Base-by-base conservation (phyloP, 1,140 invertebrate genomes). In the Drosophila erecta region DNA sequence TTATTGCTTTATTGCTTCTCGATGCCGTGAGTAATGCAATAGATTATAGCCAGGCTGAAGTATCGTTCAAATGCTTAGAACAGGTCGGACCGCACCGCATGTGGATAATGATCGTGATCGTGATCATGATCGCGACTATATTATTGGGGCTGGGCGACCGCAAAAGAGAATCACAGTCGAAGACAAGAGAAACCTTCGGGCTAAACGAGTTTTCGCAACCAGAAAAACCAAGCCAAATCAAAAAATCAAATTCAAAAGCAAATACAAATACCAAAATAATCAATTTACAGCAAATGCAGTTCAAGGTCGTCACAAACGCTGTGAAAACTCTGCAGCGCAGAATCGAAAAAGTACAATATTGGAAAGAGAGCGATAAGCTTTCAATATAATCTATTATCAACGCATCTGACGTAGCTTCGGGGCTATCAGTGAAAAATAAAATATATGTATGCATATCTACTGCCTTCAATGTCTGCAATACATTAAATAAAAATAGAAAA, bases 271-370 rank as follows among this genome's bases (percentile, higher is more conserved):
- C 17, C 51, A 74, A 55, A 30, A 4, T 27, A 60, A 60, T 12
- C 17, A 41, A 54, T 33, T 33, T 60, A 76, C 50, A 78, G 53
- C 15, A 57, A 61, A 56, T 50, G 37, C 56, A 47, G 56, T 72
- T 51, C 70, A 72, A 72, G 70, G 66, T 61, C 50, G 56, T 22
- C n/a, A 41, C 35, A 46, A 38, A 38, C 17, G 47, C 33, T 69
- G 30, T 50, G 17, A 47, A 47, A 69, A 51, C 46, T 38, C 51
- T 56, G 15, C 7, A 50, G 15, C 17, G 27, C 17, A 51, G 35
- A 51, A 37, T 59, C 47, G 35, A 50, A 50, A 44, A 44, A 44
- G 8, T 30, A 30, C 30, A 30, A 30, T 30, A 30, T 20, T 10
- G 4, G 12, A 30, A 50, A 15, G n/a, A 17, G 2, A 33, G 15